Evolutionary conservation across 2,797 vertebrate genomes (phyloP).

Genomic region (Lepus oiostolus): DNA sequence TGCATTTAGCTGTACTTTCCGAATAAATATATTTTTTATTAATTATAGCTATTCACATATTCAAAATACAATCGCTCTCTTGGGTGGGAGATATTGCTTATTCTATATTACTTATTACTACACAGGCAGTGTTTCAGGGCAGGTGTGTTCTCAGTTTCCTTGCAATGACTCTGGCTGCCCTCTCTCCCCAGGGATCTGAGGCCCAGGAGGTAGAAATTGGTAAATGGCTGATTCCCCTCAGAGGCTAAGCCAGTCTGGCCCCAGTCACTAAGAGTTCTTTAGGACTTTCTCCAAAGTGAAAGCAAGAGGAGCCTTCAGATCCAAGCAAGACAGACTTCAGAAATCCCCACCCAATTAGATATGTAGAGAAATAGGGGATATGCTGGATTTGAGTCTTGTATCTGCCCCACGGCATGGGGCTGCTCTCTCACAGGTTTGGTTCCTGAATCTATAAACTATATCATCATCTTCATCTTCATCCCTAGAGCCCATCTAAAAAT

Average conservation of each 20-base stretch:
- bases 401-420: no score
- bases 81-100: not conserved
- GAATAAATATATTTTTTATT: not conserved
- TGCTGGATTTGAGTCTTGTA: not conserved
- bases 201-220: not conserved
- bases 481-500: not conserved
- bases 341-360: not conserved
- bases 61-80: not conserved
- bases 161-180: not conserved
- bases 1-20: not conserved
- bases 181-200: not conserved
- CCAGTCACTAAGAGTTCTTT: not conserved
- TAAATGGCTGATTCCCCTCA: not conserved
- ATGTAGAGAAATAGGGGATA: not conserved
- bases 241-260: not conserved
- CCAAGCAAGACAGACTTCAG: not conserved
- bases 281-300: not conserved
- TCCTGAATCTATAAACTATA: not conserved
- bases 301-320: not conserved
- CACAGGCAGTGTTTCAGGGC: rapidly evolving
- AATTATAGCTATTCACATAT: not conserved
- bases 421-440: not conserved
- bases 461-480: not conserved
- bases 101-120: not conserved
- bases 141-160: not conserved